Percentiles rank a stretch among this genome's conserved stretches.
Conservation (phyloP, 2,113 vertebrate species). For the Pseudopodoces humilis region DNA sequence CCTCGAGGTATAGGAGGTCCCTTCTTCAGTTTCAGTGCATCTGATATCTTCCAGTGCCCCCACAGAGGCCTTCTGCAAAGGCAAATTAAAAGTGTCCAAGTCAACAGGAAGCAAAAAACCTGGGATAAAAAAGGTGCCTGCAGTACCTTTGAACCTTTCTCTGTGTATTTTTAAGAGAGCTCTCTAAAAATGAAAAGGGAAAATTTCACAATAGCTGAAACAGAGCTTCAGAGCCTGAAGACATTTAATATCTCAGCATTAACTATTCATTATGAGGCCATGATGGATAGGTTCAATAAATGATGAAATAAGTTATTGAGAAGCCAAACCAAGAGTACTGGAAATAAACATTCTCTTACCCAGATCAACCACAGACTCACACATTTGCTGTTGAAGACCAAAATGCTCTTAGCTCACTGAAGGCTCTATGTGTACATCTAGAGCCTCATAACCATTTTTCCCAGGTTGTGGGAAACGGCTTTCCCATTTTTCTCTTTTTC, state of each 20-base stretch:
- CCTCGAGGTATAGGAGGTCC: neutral
- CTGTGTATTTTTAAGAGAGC: neutral
- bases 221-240: neutral
- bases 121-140: neutral
- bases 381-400: neutral
- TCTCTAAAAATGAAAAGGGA: neutral
- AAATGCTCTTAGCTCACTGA: neutral
- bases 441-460: neutral
- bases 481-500: neutral
- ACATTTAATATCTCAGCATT: neutral
- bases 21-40: neutral
- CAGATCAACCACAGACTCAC: neutral
- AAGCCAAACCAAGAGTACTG: neutral
- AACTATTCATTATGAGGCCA: neutral
- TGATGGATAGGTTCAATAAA: neutral
- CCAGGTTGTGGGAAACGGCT: rapidly evolving
- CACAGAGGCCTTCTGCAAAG: neutral
- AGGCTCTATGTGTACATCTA: neutral
- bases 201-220: neutral
- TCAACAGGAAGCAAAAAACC: neutral
- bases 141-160: neutral
- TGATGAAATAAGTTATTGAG: neutral
- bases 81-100: neutral
- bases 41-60: neutral
- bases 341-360: neutral